Base-by-base conservation (phyloP, 2,113 vertebrate genomes). In the Chaetodon auriga region DNA sequence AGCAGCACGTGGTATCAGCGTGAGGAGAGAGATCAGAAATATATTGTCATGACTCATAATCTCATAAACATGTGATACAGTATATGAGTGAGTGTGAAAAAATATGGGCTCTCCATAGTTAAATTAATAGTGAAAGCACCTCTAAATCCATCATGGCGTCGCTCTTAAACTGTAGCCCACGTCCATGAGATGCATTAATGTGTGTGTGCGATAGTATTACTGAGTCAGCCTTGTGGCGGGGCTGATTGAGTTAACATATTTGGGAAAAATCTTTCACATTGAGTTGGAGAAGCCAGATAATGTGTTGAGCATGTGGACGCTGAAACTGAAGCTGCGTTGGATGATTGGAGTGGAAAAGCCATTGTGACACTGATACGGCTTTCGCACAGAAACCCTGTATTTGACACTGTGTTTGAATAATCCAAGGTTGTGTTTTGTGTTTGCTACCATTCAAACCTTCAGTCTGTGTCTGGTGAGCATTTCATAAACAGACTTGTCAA, bases 221-320 rank as follows among this genome's bases (percentile, higher is more conserved):
- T 53, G 83, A 92, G 80, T 91, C 87, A 83, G 80, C 81, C 64
- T 73, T 75, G 85, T 75, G 81, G 87, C 65, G 41, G 0, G 58
- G 78, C 73, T 89, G 87, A 93, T 92, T 30, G 89, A 85, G 85
- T 93, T 91, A 86, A 78, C 84, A 83, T 82, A 87, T 87, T 89
- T 88, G 68, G 58, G 81, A 63, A 72, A 82, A 87, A 65, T 89
- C 76, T 77, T 82, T 92, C 75, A 78, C 75, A 79, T 75, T 74
- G 41, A 58, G 51, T 35, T 11, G 38, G 73, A 49, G 70, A 65
- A 75, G 78, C 57, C 64, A 46, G 84, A 61, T 89, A 90, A 92
- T 92, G 90, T 73, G 57, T 85, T 83, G 69, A 92, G 81, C 91
- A 92, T 89, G 83, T 90, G 88, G 75, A 73, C 19, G 35, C 62